A percentile compares a stretch with the other conserved stretches of the same genome.
These are phyloP conservation scores for Lota lota DNA, from an alignment of 2,113 vertebrate genomes.

Conservation along the genomic window DNA sequence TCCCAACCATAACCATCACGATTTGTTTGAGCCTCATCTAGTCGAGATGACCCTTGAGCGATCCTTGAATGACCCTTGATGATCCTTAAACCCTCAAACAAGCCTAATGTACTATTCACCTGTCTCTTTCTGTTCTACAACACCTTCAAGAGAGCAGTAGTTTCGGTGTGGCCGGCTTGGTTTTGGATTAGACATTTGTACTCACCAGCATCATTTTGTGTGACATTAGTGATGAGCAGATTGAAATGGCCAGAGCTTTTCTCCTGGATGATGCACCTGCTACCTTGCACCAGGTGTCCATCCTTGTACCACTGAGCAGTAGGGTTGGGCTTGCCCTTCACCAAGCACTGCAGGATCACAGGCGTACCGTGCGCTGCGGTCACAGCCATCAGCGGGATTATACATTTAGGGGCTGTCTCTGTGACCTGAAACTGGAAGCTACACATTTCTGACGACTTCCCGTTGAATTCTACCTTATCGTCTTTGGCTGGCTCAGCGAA, in stretches of 20 bases:
- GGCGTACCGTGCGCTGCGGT: conserved; percentile 80
- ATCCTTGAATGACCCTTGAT: background rate
- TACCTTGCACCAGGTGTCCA: conserved; percentile 73
- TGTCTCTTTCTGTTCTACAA: conserved; percentile 55
- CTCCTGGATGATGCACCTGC: conserved; percentile 82
- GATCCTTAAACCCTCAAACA: background rate
- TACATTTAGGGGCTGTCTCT: conserved; percentile 83
- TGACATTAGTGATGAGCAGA: conserved; percentile 82
- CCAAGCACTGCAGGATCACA: conserved; percentile 85
- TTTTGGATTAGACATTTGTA: conserved; percentile 90
- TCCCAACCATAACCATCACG: no score
- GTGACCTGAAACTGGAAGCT: conserved; percentile 90
- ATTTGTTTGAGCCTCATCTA: no score
- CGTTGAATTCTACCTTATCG: conserved; percentile 80
- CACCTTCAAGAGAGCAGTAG: conserved; percentile 79
- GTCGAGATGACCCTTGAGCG: background rate
- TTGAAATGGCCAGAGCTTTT: conserved; percentile 82
- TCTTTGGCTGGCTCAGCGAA: conserved; percentile 80
- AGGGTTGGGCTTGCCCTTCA: conserved; percentile 83
- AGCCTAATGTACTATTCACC: background rate
- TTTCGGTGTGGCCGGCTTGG: conserved; percentile 79
- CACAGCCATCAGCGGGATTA: conserved; percentile 80
- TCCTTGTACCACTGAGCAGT: conserved; percentile 86
- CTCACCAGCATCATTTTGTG: conserved; percentile 80
- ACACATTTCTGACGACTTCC: conserved; percentile 81